Evolutionary conservation across 92 coral and sea anemone genomes (phyloP).

Genomic region (Paragorgia papillata): DNA sequence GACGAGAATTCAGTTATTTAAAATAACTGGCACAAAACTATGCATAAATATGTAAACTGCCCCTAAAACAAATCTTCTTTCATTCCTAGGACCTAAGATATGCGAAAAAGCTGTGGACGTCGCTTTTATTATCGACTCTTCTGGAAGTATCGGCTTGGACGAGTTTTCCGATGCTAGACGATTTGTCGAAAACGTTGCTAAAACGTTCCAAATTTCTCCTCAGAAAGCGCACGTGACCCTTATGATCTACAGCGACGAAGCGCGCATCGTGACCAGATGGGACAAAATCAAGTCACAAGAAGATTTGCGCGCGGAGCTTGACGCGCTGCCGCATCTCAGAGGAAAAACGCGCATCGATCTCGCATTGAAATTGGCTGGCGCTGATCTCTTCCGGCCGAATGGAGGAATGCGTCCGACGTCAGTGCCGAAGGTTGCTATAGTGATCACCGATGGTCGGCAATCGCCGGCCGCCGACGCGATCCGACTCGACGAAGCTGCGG

Average conservation of each 20-base stretch:
- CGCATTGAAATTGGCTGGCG: conserved; percentile 25
- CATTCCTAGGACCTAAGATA: neutral
- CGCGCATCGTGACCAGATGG: conserved; percentile 5
- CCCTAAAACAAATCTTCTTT: neutral
- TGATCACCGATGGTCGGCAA: conserved; percentile 42
- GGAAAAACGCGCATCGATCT: conserved; percentile 38
- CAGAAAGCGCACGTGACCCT: conserved; percentile 13
- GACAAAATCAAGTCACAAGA: neutral
- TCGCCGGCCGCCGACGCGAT: conserved; percentile 44
- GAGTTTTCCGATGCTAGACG: conserved; percentile 4
- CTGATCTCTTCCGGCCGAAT: conserved; percentile 1
- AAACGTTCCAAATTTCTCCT: conserved; percentile 13
- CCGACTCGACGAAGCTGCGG: conserved; percentile 38
- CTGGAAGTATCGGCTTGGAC: conserved; percentile 22
- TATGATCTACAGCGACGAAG: conserved; percentile 38
- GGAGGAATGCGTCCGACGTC: conserved; percentile 34
- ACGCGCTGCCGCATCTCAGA: conserved; percentile 26
- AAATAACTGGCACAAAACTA: too few relatives aligned
- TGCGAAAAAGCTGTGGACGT: conserved; percentile 20
- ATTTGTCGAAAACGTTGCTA: conserved; percentile 9
- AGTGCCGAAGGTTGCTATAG: conserved; percentile 29
- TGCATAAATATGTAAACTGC: too few relatives aligned
- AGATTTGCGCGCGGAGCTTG: neutral
- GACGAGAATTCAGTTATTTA: too few relatives aligned
- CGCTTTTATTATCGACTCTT: conserved; percentile 27